These are phyloP conservation scores for Ptychobarbus kaznakovi DNA, from an alignment of 2,797 vertebrate species.

Conservation along the genomic window DNA sequence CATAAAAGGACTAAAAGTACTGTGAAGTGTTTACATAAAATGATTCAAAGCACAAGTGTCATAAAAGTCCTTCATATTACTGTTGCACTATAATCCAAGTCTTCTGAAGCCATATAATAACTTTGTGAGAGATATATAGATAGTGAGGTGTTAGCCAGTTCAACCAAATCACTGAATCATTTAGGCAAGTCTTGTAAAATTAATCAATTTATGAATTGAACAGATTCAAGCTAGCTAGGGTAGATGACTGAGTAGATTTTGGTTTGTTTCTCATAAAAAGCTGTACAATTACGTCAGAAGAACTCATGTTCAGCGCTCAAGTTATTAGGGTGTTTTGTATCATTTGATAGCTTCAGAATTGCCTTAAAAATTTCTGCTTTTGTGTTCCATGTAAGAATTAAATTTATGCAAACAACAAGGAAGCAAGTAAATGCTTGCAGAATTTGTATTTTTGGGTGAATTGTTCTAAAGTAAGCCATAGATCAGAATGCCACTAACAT, in stretches of 20 bases:
- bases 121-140: not conserved
- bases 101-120: not conserved
- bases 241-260: not conserved
- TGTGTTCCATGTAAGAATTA: not conserved
- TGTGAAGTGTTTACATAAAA: not conserved
- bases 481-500: not conserved
- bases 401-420: not conserved
- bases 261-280: not conserved
- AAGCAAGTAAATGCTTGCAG: not conserved
- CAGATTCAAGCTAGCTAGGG: not conserved
- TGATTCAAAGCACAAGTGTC: not conserved
- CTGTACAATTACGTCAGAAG: not conserved
- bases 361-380: not conserved
- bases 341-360: not conserved
- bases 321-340: not conserved
- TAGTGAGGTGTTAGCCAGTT: not conserved
- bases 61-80: not conserved
- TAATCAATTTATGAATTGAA: not conserved
- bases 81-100: not conserved
- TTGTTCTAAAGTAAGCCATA: not conserved
- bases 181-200: not conserved
- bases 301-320: not conserved
- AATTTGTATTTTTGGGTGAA: not conserved
- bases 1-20: not conserved
- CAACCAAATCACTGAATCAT: not conserved